These are phyloP conservation scores for Mobula birostris DNA, from an alignment of 2,113 vertebrate species.

Conservation along the genomic window DNA sequence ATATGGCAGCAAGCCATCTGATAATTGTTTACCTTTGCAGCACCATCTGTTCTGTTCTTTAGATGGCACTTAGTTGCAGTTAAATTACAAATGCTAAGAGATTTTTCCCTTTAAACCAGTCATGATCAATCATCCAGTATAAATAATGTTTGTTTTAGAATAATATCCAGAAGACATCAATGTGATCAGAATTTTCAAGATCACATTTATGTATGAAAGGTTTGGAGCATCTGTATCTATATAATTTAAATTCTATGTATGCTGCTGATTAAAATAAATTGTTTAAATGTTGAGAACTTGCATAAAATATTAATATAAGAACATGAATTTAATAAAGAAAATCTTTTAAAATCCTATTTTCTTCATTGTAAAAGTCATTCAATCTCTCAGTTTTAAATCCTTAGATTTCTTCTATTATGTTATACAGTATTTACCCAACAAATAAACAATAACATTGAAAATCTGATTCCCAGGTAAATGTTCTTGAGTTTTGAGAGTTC, in stretches of 20 bases:
- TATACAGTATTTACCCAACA: neutral
- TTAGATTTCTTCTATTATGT: neutral
- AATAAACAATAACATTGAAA: neutral
- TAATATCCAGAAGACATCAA: constrained; percentile 63
- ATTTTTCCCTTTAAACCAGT: constrained; percentile 73
- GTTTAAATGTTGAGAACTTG: neutral
- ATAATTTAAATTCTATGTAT: constrained; percentile 55
- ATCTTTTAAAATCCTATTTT: neutral
- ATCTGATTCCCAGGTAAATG: neutral
- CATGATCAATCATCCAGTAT: constrained; percentile 53
- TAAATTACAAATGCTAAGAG: constrained; percentile 95
- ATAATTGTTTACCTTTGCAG: constrained; percentile 99
- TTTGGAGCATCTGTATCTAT: constrained; percentile 60
- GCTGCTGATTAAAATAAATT: neutral
- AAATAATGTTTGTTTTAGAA: constrained; percentile 69
- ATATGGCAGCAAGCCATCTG: constrained; percentile 90
- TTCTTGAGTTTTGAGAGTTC: neutral
- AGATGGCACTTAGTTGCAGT: constrained; percentile 86
- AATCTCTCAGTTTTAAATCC: neutral
- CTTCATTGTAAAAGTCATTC: neutral
- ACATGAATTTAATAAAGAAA: neutral
- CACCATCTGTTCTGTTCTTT: constrained; percentile 98
- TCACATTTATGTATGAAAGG: constrained; percentile 56
- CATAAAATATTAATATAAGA: neutral
- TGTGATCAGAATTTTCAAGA: constrained; percentile 65